phyloP scores from a whole-genome alignment of 1,140 invertebrate species.

The Atta cephalotes region DNA sequence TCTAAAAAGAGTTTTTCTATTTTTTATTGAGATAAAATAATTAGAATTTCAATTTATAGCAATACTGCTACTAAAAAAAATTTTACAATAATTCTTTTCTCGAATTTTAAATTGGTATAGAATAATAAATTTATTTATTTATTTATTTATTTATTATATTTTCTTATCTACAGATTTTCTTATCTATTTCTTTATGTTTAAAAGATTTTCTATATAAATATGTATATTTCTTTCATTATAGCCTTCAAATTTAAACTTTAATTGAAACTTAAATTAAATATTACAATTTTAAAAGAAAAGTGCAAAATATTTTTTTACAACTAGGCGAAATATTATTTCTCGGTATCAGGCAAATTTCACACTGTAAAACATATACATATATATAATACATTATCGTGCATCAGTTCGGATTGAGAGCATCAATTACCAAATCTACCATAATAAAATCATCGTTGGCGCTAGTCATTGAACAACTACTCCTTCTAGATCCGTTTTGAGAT shows the following conservation, averaged over 20 bases:
- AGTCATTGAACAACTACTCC: constrained; percentile 86
- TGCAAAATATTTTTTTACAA: not conserved
- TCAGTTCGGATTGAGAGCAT: constrained; percentile 65
- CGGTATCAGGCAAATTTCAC: constrained; percentile 25
- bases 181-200: not conserved
- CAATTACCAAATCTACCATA: constrained; percentile 91
- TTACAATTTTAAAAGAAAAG: not conserved
- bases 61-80: not conserved
- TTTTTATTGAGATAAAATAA: not conserved
- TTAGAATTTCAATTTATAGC: not conserved
- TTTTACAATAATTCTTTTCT: not conserved
- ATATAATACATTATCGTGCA: constrained; percentile 26
- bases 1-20: not conserved
- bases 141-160: not conserved
- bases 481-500: constrained; percentile 84
- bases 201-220: not conserved
- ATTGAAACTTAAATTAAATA: not conserved
- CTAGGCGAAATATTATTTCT: constrained; percentile 4
- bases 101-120: not conserved
- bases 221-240: not conserved
- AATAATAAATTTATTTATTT: not conserved
- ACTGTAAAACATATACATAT: not conserved
- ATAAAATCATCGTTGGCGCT: constrained; percentile 91
- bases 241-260: not conserved
- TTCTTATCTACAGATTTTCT: not conserved